phyloP scores from a whole-genome alignment of 2,888 invertebrate genomes.

The Drosophila lacicola region DNA sequence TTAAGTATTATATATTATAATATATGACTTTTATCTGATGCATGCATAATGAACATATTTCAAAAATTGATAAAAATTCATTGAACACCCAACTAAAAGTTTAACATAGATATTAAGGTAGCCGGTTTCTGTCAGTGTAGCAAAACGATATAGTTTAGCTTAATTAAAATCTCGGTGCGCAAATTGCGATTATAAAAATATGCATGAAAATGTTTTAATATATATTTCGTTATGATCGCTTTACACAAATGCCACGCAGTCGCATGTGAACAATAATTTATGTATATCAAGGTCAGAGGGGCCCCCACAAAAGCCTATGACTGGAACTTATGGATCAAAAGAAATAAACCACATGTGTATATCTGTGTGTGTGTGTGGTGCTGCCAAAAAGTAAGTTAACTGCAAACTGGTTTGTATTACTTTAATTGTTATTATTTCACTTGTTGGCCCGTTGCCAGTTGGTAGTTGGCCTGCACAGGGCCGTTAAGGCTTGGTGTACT shows the following conservation, averaged over 20 bases:
- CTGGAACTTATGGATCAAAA: conserved; percentile 60
- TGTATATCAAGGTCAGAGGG: conserved; percentile 75
- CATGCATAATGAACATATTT: too few relatives aligned
- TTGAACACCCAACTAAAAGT: too few relatives aligned
- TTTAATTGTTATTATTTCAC: conserved; percentile 77
- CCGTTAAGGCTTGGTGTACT: conserved; percentile 39
- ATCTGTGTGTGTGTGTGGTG: conserved; percentile 14
- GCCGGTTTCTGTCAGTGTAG: conserved; percentile 9
- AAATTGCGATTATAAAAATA: conserved; percentile 51
- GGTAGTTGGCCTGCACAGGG: conserved; percentile 42
- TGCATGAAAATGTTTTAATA: conserved; percentile 35
- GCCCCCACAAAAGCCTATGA: conserved; percentile 70
- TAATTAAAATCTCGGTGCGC: conserved; percentile 17
- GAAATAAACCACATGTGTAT: conserved; percentile 46
- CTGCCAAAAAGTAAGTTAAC: conserved; percentile 63
- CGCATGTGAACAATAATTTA: conserved; percentile 64
- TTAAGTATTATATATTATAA: too few relatives aligned
- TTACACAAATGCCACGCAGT: conserved; percentile 31
- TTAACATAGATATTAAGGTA: too few relatives aligned
- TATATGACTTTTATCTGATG: too few relatives aligned
- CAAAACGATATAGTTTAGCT: conserved; percentile 15
- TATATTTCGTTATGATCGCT: conserved; percentile 61
- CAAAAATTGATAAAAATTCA: too few relatives aligned
- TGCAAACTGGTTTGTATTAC: conserved; percentile 73
- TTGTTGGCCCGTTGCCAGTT: conserved; percentile 46